A percentile compares a stretch with the other conserved stretches of the same genome.
phyloP scores from a whole-genome alignment of 2,113 vertebrate species.

The Anthoscopus minutus region DNA sequence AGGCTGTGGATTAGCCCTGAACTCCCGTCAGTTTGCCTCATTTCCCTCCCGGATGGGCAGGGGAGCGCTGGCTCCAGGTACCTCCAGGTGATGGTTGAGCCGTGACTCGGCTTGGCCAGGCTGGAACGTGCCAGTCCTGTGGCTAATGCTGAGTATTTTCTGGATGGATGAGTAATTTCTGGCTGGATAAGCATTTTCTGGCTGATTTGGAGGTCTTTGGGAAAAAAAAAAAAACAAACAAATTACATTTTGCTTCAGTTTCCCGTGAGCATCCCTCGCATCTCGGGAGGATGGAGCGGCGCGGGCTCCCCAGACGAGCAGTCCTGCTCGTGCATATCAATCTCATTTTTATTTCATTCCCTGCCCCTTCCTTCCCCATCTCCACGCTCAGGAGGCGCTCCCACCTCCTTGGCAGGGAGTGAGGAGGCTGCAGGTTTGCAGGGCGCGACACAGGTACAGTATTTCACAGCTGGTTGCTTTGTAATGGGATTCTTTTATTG shows the following conservation, averaged over 20 bases:
- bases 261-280: not conserved
- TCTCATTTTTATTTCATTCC: not conserved
- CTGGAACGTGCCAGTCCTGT: too few species aligned
- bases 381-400: not conserved
- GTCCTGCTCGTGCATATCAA: not conserved
- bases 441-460: not conserved
- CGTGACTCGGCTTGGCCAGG: not conserved
- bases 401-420: not conserved
- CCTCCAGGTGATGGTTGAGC: not conserved
- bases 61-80: rapidly evolving
- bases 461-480: slow-evolving; percentile 58
- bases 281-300: rapidly evolving
- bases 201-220: not conserved
- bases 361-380: not conserved
- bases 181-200: not conserved
- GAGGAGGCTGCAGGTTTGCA: not conserved
- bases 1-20: rapidly evolving
- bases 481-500: slow-evolving; percentile 51
- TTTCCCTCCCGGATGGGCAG: not conserved
- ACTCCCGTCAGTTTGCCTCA: rapidly evolving
- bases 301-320: not conserved
- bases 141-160: not conserved
- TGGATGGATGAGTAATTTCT: not conserved
- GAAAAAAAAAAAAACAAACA: not conserved
- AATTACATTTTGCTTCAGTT: not conserved